phyloP scores from a whole-genome alignment of 2,888 invertebrate species.

The Hedya salicella region DNA sequence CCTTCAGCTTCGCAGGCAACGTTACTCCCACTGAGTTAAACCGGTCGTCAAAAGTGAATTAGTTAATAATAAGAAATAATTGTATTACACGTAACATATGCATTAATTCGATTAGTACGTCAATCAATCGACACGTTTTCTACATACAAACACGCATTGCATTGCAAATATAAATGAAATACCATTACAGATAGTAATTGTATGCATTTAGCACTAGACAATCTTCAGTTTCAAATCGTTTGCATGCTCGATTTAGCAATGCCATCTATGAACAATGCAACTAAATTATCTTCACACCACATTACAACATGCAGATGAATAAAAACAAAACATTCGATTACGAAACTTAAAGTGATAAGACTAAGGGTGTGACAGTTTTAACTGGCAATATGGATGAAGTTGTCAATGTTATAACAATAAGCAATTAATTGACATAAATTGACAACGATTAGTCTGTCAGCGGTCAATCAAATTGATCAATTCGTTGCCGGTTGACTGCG shows the following conservation, averaged over 20 bases:
- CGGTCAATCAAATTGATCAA: constrained; percentile 61
- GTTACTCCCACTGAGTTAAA: no score
- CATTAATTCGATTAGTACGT: not conserved
- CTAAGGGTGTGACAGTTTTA: not conserved
- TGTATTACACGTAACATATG: no score
- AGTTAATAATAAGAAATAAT: no score
- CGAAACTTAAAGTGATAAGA: not conserved
- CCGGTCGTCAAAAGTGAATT: no score
- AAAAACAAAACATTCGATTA: not conserved
- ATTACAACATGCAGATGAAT: not conserved
- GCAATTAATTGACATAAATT: constrained; percentile 71
- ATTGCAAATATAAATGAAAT: not conserved
- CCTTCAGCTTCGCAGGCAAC: no score
- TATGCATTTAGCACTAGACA: constrained; percentile 1
- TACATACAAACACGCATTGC: not conserved
- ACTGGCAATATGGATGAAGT: constrained; percentile 1
- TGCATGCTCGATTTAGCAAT: constrained; percentile 46
- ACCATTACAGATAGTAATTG: constrained; percentile 1
- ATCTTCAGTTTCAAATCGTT: constrained; percentile 17
- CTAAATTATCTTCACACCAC: constrained; percentile 37
- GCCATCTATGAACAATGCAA: constrained; percentile 45
- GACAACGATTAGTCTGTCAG: constrained; percentile 62
- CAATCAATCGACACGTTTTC: not conserved
- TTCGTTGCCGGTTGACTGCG: constrained; percentile 44
- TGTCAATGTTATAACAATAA: constrained; percentile 53